A percentile compares a stretch with the other conserved stretches of the same genome.
Evolutionary conservation across 2,888 invertebrate species (phyloP).

Genomic region (Mythimna vitellina): DNA sequence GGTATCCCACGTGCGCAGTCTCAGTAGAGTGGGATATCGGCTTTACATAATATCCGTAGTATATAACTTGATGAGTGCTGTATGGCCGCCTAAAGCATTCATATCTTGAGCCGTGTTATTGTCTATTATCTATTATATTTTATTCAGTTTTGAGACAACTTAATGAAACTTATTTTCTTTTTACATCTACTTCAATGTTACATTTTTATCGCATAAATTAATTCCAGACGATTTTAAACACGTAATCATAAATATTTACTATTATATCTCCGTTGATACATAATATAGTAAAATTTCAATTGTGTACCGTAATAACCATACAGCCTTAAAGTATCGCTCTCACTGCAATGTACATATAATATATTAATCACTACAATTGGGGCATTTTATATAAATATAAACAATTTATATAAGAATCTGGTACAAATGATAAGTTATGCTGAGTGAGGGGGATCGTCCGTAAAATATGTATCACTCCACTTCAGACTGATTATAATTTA

Average conservation of each 20-base stretch:
- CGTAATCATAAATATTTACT: conserved; percentile 27
- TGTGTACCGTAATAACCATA: conserved; percentile 53
- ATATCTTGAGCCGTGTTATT: conserved; percentile 50
- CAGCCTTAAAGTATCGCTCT: conserved; percentile 52
- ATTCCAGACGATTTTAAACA: conserved; percentile 33
- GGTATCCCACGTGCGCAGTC: neutral
- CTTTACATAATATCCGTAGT: conserved; percentile 11
- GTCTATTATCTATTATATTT: conserved; percentile 32
- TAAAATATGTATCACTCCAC: conserved; percentile 30
- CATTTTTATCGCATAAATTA: conserved; percentile 19
- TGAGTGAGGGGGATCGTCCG: conserved; percentile 16
- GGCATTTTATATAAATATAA: conserved; percentile 62
- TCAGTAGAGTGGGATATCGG: conserved; percentile 3
- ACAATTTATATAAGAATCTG: conserved; percentile 53
- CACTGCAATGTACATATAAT: conserved; percentile 55
- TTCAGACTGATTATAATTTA: conserved; percentile 7
- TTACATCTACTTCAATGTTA: conserved; percentile 31
- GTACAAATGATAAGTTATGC: conserved; percentile 41
- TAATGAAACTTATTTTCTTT: conserved; percentile 4
- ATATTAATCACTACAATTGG: conserved; percentile 62
- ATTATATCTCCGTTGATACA: conserved; percentile 41
- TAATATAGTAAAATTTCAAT: conserved; percentile 38
- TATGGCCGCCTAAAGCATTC: conserved; percentile 27
- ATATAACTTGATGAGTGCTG: conserved; percentile 22
- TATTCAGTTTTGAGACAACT: conserved; percentile 25